These are phyloP conservation scores for Oreamnos americanus DNA, from an alignment of 2,113 vertebrate genomes.

Conservation along the genomic window DNA sequence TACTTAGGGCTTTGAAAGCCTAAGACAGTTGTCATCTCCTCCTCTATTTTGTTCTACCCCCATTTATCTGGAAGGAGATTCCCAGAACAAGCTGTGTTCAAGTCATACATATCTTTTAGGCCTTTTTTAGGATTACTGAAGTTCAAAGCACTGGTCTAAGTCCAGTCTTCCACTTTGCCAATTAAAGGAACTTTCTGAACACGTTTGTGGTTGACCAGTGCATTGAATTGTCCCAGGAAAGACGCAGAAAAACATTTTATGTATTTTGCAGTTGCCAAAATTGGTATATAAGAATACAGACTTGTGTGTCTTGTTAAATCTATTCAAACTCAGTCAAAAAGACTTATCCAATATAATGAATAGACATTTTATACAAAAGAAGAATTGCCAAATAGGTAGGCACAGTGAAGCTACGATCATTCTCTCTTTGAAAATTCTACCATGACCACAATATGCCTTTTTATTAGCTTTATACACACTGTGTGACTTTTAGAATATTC, in stretches of 20 bases:
- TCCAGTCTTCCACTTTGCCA: not conserved
- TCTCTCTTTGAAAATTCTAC: slow-evolving; percentile 73
- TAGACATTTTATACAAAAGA: slow-evolving; percentile 73
- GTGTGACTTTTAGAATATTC: slow-evolving; percentile 68
- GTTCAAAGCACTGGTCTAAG: not conserved
- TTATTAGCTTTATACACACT: slow-evolving; percentile 76
- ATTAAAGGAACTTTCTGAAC: slow-evolving; percentile 2
- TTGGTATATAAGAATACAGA: slow-evolving; percentile 26
- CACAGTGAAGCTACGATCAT: slow-evolving; percentile 68
- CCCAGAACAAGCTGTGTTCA: not conserved
- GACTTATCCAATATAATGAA: slow-evolving; percentile 44
- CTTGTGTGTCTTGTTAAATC: slow-evolving; percentile 69
- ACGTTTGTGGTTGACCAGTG: not conserved
- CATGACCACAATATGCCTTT: slow-evolving; percentile 71
- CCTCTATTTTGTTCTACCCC: not conserved
- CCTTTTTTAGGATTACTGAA: not conserved
- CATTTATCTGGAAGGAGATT: not conserved
- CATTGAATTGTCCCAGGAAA: not conserved
- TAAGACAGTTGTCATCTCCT: not conserved
- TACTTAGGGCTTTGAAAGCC: not conserved
- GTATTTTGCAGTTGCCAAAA: not conserved
- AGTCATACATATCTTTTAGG: not conserved
- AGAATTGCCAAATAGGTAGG: slow-evolving; percentile 68
- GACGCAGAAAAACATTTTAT: not conserved
- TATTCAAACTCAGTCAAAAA: slow-evolving; percentile 64